Evolutionary conservation across 2,888 invertebrate species (phyloP).

Genomic region (Emmelina monodactyla): DNA sequence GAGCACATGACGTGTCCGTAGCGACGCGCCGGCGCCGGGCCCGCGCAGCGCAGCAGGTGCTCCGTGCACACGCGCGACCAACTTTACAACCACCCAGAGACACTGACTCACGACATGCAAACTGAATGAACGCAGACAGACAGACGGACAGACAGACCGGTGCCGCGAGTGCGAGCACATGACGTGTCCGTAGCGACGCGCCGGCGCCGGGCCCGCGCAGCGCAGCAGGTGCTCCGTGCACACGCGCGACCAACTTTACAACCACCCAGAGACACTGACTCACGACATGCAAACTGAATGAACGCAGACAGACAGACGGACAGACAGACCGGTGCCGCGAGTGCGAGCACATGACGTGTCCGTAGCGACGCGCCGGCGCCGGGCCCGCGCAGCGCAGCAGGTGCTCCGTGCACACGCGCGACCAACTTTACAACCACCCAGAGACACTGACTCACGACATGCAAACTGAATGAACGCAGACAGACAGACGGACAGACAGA

Average conservation of each 20-base stretch:
- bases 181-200: conserved; percentile 93
- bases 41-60: conserved; percentile 87
- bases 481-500: too few relatives aligned
- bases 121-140: too few relatives aligned
- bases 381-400: conserved; percentile 88
- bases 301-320: too few relatives aligned
- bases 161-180: conserved; percentile 95
- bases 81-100: too few relatives aligned
- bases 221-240: conserved; percentile 91
- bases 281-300: too few relatives aligned
- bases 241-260: conserved; percentile 91
- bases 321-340: too few relatives aligned
- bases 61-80: conserved; percentile 92
- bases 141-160: too few relatives aligned
- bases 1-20: conserved; percentile 97
- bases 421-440: too few relatives aligned
- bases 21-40: conserved; percentile 88
- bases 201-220: conserved; percentile 89
- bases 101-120: too few relatives aligned
- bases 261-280: too few relatives aligned
- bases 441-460: too few relatives aligned
- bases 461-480: too few relatives aligned
- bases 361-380: conserved; percentile 91
- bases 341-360: conserved; percentile 95
- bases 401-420: conserved; percentile 89